Evolutionary conservation across 2,888 invertebrate species (phyloP).

Genomic region (Hydraecia micacea): DNA sequence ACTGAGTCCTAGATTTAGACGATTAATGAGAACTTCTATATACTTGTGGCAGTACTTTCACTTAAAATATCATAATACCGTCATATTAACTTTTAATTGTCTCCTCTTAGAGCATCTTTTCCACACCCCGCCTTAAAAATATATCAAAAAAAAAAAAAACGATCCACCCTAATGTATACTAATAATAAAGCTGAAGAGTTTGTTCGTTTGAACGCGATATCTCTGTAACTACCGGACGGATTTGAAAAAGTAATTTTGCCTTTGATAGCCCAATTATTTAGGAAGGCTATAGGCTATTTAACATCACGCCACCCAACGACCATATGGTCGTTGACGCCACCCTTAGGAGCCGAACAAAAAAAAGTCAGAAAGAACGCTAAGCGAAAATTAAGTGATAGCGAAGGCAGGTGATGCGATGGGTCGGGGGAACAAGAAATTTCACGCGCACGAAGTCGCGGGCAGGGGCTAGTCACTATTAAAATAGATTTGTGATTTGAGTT

Average conservation of each 20-base stretch:
- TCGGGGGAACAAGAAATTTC: not conserved
- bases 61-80: too few relatives aligned
- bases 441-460: not conserved
- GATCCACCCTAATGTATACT: too few relatives aligned
- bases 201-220: not conserved
- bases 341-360: not conserved
- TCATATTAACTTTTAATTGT: too few relatives aligned
- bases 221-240: not conserved
- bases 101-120: too few relatives aligned
- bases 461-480: not conserved
- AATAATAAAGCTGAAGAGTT: too few relatives aligned
- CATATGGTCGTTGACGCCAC: too few relatives aligned
- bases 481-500: slow-evolving; percentile 5
- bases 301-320: too few relatives aligned
- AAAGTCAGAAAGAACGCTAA: not conserved
- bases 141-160: too few relatives aligned
- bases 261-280: not conserved
- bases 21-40: too few relatives aligned
- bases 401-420: not conserved
- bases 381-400: not conserved
- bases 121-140: too few relatives aligned
- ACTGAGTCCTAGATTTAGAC: too few relatives aligned
- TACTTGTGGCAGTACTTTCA: too few relatives aligned
- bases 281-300: not conserved
- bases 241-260: not conserved